phyloP scores from a whole-genome alignment of 2,797 vertebrate genomes.

The Gambusia yucatana region DNA sequence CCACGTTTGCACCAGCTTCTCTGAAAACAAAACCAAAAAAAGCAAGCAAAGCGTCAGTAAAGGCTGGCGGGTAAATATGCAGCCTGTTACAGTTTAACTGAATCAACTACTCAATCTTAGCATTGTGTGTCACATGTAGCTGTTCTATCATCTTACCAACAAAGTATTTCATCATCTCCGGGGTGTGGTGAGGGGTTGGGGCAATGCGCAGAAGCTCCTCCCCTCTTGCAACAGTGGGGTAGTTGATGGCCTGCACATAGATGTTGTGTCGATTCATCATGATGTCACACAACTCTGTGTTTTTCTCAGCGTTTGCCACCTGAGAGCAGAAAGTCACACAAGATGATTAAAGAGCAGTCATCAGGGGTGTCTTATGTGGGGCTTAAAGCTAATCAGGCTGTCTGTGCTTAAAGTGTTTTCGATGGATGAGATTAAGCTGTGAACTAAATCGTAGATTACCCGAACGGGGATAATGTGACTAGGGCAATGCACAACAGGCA shows the following conservation, averaged over 20 bases:
- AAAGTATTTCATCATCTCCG: conserved; percentile 97
- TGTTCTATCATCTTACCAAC: conserved; percentile 82
- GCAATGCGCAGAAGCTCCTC: conserved; percentile 95
- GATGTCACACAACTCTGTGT: conserved; percentile 91
- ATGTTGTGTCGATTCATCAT: conserved; percentile 94
- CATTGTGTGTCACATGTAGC: neutral
- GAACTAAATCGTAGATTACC: conserved; percentile 70
- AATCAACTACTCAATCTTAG: neutral
- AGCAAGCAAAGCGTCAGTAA: neutral
- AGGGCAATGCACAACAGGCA: conserved; percentile 95
- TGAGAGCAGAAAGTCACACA: conserved; percentile 46
- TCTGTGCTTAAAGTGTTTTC: neutral
- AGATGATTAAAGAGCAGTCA: neutral
- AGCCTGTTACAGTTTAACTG: neutral
- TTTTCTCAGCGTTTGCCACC: conserved; percentile 94
- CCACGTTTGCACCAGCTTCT: conserved; percentile 89
- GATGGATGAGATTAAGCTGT: neutral
- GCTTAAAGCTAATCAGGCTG: neutral
- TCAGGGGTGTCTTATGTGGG: neutral
- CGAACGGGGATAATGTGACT: conserved; percentile 96
- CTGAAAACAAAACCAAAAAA: conserved; percentile 66
- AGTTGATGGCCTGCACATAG: conserved; percentile 98
- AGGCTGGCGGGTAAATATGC: neutral
- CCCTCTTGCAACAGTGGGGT: conserved; percentile 92
- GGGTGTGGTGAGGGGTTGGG: conserved; percentile 94